These are phyloP conservation scores for Eulacestoma nigropectus DNA, from an alignment of 2,113 vertebrate species.

Conservation along the genomic window DNA sequence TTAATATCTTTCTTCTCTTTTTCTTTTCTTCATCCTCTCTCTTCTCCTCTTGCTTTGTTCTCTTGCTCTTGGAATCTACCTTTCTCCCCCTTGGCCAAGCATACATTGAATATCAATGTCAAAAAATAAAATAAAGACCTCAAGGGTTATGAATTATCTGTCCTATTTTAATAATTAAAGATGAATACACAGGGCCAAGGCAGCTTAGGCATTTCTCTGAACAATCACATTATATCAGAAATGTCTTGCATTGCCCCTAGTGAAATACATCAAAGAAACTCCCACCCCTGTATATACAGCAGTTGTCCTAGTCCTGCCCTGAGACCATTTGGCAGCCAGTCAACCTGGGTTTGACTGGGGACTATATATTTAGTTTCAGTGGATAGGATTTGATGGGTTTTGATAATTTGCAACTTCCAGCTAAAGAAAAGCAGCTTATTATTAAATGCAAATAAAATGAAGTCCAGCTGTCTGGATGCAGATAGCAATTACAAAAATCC, in stretches of 20 bases:
- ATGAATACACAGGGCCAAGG: constrained; percentile 63
- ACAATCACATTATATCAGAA: constrained; percentile 69
- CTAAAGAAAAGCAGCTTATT: constrained; percentile 71
- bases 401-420: constrained; percentile 71
- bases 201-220: constrained; percentile 48
- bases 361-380: constrained; percentile 16
- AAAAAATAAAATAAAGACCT: constrained; percentile 73
- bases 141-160: constrained; percentile 71
- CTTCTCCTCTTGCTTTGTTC: constrained; percentile 18
- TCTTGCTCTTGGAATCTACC: neutral
- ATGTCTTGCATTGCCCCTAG: constrained; percentile 60
- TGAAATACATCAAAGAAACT: constrained; percentile 69
- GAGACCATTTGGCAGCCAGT: constrained; percentile 40
- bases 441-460: constrained; percentile 74
- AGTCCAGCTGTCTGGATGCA: constrained; percentile 65
- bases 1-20: neutral
- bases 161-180: constrained; percentile 77
- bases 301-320: constrained; percentile 47
- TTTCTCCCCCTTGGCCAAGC: constrained; percentile 35
- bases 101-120: constrained; percentile 47
- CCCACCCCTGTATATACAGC: constrained; percentile 25
- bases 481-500: constrained; percentile 70
- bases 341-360: constrained; percentile 35
- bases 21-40: neutral
- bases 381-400: constrained; percentile 60